Conservation (phyloP, 1,140 invertebrate genomes). For the Chelonus insularis region DNA sequence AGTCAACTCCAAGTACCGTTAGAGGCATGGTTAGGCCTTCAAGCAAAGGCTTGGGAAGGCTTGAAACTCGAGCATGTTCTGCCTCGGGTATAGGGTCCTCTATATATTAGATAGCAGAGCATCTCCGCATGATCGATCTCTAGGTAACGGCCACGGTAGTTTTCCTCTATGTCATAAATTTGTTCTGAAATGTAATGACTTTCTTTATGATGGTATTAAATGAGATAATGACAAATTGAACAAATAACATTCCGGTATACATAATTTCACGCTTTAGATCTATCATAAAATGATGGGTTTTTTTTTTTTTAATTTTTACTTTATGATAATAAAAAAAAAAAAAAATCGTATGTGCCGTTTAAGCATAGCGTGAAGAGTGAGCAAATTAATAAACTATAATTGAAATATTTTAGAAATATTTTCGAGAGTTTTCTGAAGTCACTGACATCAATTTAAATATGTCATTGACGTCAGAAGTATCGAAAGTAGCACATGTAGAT, state of each 20-base stretch:
- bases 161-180: not conserved
- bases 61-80: not conserved
- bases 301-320: too few relatives aligned
- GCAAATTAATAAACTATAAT: not conserved
- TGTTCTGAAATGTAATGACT: not conserved
- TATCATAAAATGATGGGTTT: too few relatives aligned
- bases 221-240: too few relatives aligned
- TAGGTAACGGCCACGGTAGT: not conserved
- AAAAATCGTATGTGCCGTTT: not conserved
- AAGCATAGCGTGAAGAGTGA: not conserved
- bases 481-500: conserved; percentile 13
- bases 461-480: not conserved
- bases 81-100: not conserved
- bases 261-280: too few relatives aligned
- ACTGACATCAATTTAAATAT: not conserved
- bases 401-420: not conserved
- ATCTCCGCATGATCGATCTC: conserved; percentile 11
- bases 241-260: too few relatives aligned
- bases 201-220: not conserved
- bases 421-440: conserved; percentile 16
- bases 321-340: too few relatives aligned
- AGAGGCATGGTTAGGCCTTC: not conserved
- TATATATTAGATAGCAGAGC: not conserved
- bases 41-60: not conserved
- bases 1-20: conserved; percentile 6